Base-by-base conservation (phyloP, 2,113 vertebrate species). In the Ochotona curzoniae region DNA sequence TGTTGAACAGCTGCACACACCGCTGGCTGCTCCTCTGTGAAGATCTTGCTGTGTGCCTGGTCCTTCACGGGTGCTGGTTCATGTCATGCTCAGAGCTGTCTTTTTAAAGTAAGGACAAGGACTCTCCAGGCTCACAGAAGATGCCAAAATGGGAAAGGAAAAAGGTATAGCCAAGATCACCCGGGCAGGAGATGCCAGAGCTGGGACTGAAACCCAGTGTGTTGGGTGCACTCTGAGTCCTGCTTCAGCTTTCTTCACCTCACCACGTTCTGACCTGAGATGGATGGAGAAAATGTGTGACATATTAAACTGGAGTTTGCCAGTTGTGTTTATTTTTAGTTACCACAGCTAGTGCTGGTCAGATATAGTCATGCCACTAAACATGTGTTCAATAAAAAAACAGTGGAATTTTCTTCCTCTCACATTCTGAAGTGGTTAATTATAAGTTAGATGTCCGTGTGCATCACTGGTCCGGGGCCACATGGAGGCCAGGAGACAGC, bases 21-120 rank as follows among this genome's bases (percentile, higher is more conserved):
- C 5, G 38, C 38, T 30, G 70, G 25, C 32, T 47, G 49, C 47
- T 44, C 13, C 1, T 57, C n/a, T 54, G 8, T 54, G 1, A 54
- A n/a, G 69, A 18, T 13, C 32, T 44, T 61, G 7, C 26, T 30
- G 0, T 28, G 78, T 49, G 69, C 35, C 60, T 1, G 51, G 7
- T 71, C 30, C 35, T 28, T 66, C 8, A 9, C 30, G 10, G 2
- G 2, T 1, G 14, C 35, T 11, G 0, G 54, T 51, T 79, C 66
- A 26, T 10, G 1, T 26, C 7, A 3, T 12, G 35, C 47, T 69
- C 32, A 0, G 35, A 8, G 9, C 10, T 0, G 0, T 80, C 70
- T 70, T 84, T 90, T 66, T 26, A 47, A 81, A 83, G 44, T 26
- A 21, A 61, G 54, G 57, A 1, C 23, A 35, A 1, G 4, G 15